phyloP scores from a whole-genome alignment of 1,140 invertebrate species.

The Diabrotica undecimpunctata region DNA sequence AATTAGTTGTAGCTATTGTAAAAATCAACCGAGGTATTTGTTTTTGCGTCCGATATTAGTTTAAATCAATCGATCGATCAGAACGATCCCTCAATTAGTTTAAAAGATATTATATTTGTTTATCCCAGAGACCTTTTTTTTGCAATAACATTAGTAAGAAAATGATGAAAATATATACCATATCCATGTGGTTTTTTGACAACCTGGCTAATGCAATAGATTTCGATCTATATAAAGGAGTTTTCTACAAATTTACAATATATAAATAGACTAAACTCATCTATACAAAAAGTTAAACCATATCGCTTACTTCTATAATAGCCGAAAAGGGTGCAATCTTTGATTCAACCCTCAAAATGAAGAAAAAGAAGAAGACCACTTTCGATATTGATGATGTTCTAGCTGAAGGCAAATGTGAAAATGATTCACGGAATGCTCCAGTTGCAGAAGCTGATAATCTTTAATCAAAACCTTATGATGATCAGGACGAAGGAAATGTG shows the following conservation, averaged over 20 bases:
- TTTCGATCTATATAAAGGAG: not conserved
- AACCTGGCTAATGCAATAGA: slow-evolving; percentile 19
- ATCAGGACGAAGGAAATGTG: slow-evolving; percentile 58
- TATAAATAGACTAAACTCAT: not conserved
- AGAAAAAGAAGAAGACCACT: slow-evolving; percentile 94
- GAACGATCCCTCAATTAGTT: too few relatives aligned
- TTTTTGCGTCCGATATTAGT: too few relatives aligned
- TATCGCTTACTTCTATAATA: not conserved
- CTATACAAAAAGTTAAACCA: not conserved
- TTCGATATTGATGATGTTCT: slow-evolving; percentile 86
- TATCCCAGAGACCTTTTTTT: too few relatives aligned
- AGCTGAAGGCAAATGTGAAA: slow-evolving; percentile 54
- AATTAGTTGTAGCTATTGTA: too few relatives aligned
- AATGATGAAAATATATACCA: too few relatives aligned
- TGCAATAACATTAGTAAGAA: too few relatives aligned
- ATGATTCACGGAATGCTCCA: slow-evolving; percentile 42
- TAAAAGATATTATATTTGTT: too few relatives aligned
- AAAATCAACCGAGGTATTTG: too few relatives aligned
- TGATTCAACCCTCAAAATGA: slow-evolving; percentile 78
- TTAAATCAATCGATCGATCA: too few relatives aligned
- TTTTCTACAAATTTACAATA: not conserved
- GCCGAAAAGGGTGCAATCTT: slow-evolving; percentile 54
- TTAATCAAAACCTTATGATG: slow-evolving; percentile 56
- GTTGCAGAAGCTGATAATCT: slow-evolving; percentile 37
- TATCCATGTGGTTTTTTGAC: not conserved